phyloP scores from a whole-genome alignment of 2,888 invertebrate species.

The Ormyrus nitidulus region DNA sequence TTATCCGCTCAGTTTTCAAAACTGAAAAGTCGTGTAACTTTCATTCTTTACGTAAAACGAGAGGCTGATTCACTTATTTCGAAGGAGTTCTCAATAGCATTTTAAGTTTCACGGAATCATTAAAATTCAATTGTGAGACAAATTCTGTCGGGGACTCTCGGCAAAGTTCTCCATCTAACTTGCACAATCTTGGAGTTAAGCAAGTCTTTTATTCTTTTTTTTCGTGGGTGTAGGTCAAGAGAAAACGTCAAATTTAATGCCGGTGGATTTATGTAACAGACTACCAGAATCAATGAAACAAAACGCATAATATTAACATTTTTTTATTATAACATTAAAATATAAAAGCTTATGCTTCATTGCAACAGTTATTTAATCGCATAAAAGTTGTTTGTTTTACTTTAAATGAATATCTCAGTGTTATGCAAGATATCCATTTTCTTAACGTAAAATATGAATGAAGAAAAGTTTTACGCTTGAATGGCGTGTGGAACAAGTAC shows the following conservation, averaged over 20 bases:
- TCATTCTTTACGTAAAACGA: slow-evolving; percentile 15
- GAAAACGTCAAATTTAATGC: slow-evolving; percentile 29
- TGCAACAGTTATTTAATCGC: background rate
- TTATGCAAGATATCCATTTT: no score
- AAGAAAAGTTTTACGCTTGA: no score
- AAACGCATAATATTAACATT: background rate
- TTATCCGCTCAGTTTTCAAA: no score
- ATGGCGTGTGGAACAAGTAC: no score
- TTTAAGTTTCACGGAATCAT: slow-evolving; percentile 15
- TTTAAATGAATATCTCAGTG: no score
- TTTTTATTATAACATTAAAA: background rate
- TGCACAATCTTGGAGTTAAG: slow-evolving; percentile 15
- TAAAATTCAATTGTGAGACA: slow-evolving; percentile 34
- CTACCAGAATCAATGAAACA: no score
- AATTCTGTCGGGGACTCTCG: background rate
- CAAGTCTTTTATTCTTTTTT: slow-evolving; percentile 25
- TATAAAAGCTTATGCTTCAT: background rate
- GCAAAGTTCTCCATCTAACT: slow-evolving; percentile 1
- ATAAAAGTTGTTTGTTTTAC: no score
- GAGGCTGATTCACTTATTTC: background rate
- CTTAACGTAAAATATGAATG: no score
- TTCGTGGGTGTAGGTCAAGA: slow-evolving; percentile 33
- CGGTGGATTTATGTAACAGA: slow-evolving; percentile 3
- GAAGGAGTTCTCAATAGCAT: background rate
- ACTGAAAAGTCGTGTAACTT: background rate